Evolutionary conservation across 92 coral and sea anemone species (phyloP), one percentile per base, ranked within the genome.

Genomic region (Zoanthus gigantus): DNA sequence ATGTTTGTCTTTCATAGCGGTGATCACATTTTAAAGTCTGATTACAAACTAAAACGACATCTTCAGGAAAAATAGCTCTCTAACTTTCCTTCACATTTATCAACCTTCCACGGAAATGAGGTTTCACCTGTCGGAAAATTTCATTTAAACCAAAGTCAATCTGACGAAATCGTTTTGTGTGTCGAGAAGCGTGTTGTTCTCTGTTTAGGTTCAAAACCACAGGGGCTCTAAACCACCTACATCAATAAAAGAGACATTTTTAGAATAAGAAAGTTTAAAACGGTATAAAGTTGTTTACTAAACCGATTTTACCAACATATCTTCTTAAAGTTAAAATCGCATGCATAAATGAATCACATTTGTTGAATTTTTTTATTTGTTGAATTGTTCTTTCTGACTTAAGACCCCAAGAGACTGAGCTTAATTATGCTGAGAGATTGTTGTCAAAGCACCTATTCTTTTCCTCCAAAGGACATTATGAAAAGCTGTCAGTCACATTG

Each of bases 401-500:
- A 58, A 1, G n/a, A 14, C 65, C 12, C 15, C n/a, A 63, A 63
- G 56, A 11, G 2, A 50, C 12, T 63, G 5, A n/a, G 69, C 23
- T 23, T 2, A 17, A 23, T 23, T 23, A 23, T 17, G 8, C 65
- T 5, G n/a, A 14, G 9, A n/a, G 69, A 17, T 17, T 63, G 69
- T 28, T 63, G 29, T 63, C 37, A 37, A 68, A 34, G 23, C 17
- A 56, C 6, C 71, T 31, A 61, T 81, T 81, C 17, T 37, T 47
- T 66, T 48, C 85, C 75, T 65, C 52, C 47, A 45, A 54, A 66
- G 12, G 29, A 46, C 74, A 81, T 81, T 81, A 66, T 81, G 42
- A 12, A 28, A 53, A 68, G 54, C 85, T 81, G 85, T 81, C 85
- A 67, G 29, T 81, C 85, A 81, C 85, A 48, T 65, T 54, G 58